Percentiles rank a stretch among this genome's conserved stretches.
phyloP scores from a whole-genome alignment of 2,113 vertebrate genomes.

The Actenoides hombroni region DNA sequence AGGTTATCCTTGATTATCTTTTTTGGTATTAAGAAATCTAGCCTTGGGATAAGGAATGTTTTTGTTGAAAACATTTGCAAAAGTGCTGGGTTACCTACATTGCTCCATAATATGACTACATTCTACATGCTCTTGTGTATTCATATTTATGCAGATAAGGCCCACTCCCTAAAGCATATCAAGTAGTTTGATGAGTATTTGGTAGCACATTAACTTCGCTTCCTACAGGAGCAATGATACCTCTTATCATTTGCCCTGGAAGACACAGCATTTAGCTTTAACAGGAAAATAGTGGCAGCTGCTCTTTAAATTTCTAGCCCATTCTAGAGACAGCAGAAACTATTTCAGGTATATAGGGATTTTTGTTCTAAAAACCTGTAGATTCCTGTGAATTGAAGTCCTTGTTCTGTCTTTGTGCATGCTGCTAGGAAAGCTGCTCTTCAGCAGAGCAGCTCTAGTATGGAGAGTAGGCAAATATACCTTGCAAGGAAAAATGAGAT shows the following conservation, averaged over 20 bases:
- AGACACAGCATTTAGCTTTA: not conserved
- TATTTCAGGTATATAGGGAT: not conserved
- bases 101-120: not conserved
- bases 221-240: not conserved
- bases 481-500: not conserved
- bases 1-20: not conserved
- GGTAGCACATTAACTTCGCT: not conserved
- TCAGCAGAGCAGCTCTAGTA: not conserved
- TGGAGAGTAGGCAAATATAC: not conserved
- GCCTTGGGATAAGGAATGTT: not conserved
- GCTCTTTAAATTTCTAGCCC: not conserved
- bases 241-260: not conserved
- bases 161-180: not conserved
- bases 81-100: not conserved
- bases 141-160: not conserved
- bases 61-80: not conserved
- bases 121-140: not conserved
- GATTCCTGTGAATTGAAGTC: not conserved
- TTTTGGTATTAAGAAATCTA: not conserved
- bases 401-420: not conserved
- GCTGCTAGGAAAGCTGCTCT: not conserved
- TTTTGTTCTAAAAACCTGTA: not conserved
- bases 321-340: not conserved
- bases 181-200: not conserved
- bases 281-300: not conserved